Conservation (phyloP, 2,797 vertebrate genomes). For the Falco berigora region DNA sequence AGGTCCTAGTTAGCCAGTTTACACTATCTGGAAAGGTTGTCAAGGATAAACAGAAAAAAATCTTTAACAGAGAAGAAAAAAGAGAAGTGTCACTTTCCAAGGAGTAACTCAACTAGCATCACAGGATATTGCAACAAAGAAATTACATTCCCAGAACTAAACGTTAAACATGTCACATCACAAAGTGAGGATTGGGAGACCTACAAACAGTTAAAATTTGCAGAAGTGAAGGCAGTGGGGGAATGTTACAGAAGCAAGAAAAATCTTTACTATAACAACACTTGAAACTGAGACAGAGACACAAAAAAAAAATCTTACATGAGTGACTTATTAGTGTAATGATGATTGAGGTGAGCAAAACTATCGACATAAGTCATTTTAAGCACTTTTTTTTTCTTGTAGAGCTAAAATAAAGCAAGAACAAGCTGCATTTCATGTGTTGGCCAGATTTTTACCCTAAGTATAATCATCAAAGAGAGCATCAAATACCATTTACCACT, state of each 20-base stretch:
- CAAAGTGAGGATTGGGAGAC: background rate
- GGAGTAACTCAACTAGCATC: background rate
- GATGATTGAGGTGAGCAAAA: background rate
- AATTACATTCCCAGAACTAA: background rate
- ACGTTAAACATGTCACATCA: background rate
- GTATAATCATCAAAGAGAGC: constrained; percentile 2
- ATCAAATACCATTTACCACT: constrained; percentile 1
- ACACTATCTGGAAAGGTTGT: background rate
- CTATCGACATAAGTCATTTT: background rate
- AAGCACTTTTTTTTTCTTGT: background rate
- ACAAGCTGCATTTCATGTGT: background rate
- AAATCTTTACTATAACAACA: background rate
- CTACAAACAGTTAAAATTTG: background rate
- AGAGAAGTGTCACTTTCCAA: background rate
- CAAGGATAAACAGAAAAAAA: background rate
- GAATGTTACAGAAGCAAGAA: background rate
- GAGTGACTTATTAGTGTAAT: background rate
- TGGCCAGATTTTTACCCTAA: constrained; percentile 20
- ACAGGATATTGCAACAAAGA: background rate
- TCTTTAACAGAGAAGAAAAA: background rate
- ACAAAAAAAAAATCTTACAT: background rate
- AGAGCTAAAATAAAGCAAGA: background rate
- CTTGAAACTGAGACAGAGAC: background rate
- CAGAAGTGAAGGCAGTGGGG: background rate
- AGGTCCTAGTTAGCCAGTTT: background rate